phyloP scores from a whole-genome alignment of 2,113 vertebrate species.

The Oriolus oriolus region DNA sequence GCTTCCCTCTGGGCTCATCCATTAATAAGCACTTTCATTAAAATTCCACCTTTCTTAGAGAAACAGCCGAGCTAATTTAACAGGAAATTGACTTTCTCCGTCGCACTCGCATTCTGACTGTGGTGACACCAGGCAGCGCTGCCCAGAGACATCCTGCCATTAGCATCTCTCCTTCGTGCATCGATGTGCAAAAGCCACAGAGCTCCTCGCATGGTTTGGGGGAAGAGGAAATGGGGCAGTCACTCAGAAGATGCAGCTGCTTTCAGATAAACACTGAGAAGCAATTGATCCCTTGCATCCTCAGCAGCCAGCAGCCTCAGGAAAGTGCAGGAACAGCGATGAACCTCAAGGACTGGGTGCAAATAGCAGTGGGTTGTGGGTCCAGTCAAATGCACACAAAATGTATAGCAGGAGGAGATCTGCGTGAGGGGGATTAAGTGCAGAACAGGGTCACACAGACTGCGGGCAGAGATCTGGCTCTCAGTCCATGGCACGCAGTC shows the following conservation, averaged over 20 bases:
- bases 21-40: conserved; percentile 59
- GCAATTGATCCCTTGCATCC: not conserved
- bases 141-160: not conserved
- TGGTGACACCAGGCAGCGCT: not conserved
- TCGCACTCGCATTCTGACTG: not conserved
- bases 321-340: accelerated
- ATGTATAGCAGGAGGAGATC: not conserved
- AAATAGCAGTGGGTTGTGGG: accelerated
- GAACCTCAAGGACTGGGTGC: not conserved
- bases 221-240: not conserved
- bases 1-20: conserved; percentile 52
- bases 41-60: conserved; percentile 42
- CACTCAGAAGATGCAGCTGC: not conserved
- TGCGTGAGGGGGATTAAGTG: not conserved
- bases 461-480: not conserved
- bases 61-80: conserved; percentile 3
- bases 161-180: accelerated
- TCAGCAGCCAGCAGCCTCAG: not conserved
- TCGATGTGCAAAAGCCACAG: not conserved
- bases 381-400: not conserved
- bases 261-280: not conserved
- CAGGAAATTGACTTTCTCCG: conserved; percentile 15
- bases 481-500: accelerated
- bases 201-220: not conserved
- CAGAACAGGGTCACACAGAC: not conserved